Percentiles rank a stretch among this genome's conserved stretches.
Evolutionary conservation across 2,797 vertebrate species (phyloP).

Genomic region (Threskiornis aethiopicus): DNA sequence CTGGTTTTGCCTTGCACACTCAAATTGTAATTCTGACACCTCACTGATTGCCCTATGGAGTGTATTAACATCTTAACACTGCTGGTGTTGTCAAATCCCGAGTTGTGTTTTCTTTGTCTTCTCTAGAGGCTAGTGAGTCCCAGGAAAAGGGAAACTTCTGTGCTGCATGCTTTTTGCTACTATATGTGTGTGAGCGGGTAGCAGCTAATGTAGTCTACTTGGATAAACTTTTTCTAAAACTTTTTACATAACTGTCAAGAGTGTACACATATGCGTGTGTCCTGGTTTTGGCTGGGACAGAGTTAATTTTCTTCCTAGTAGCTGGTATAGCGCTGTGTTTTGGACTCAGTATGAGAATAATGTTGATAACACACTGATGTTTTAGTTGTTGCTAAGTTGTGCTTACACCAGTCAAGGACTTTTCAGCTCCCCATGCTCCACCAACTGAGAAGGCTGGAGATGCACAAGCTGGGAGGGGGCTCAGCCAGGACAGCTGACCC

Average conservation of each 20-base stretch:
- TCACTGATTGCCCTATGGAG: background rate
- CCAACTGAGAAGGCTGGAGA: no score
- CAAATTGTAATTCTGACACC: background rate
- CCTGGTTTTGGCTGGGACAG: no score
- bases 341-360: no score
- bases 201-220: background rate
- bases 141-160: background rate
- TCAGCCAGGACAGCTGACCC: no score
- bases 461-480: no score
- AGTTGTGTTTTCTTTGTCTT: background rate
- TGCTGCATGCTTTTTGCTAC: background rate
- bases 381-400: no score
- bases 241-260: background rate
- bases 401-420: no score
- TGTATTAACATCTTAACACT: background rate
- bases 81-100: background rate
- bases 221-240: background rate
- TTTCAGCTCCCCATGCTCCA: no score
- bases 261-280: accelerated
- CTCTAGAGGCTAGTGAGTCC: background rate
- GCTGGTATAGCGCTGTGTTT: no score
- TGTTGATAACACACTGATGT: no score
- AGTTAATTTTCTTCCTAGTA: no score
- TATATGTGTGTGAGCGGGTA: background rate
- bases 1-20: background rate